These are phyloP conservation scores for Halichondria panicea DNA, from an alignment of 37 sponge, comb jelly and placozoan species.

Conservation along the genomic window DNA sequence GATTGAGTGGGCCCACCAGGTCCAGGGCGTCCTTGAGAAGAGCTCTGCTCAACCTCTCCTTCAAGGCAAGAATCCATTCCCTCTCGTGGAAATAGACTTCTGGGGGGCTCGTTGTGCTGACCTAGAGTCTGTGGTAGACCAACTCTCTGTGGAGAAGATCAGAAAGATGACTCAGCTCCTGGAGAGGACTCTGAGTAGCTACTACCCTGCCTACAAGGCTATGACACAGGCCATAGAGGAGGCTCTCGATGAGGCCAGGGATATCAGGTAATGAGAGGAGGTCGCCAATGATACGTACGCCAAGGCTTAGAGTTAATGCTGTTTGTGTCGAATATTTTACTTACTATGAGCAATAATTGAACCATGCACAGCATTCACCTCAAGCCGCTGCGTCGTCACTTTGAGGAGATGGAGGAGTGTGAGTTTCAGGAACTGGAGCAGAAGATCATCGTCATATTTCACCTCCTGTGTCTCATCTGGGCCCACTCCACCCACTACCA, in stretches of 20 bases:
- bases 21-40: slow-evolving; percentile 89
- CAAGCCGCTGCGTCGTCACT: slow-evolving; percentile 70
- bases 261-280: slow-evolving; percentile 63
- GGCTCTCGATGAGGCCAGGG: slow-evolving; percentile 89
- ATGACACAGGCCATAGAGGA: slow-evolving; percentile 72
- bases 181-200: slow-evolving; percentile 89
- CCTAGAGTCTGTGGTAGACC: slow-evolving; percentile 92
- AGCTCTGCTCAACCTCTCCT: slow-evolving; percentile 92
- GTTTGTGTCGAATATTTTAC: not conserved
- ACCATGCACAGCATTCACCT: slow-evolving; percentile 54
- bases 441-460: slow-evolving; percentile 68
- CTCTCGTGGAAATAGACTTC: slow-evolving; percentile 93
- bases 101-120: slow-evolving; percentile 89
- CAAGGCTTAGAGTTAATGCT: not conserved
- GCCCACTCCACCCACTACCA: slow-evolving; percentile 86
- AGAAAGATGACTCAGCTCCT: slow-evolving; percentile 86
- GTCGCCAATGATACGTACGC: not conserved
- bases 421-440: slow-evolving; percentile 73
- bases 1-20: slow-evolving; percentile 97
- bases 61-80: slow-evolving; percentile 88
- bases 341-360: not conserved
- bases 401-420: slow-evolving; percentile 87
- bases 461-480: slow-evolving; percentile 89
- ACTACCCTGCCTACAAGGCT: slow-evolving; percentile 86
- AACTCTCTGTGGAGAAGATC: slow-evolving; percentile 80